Evolutionary conservation across 2,888 invertebrate genomes (phyloP).

Genomic region (Sinohyriopsis cumingii): DNA sequence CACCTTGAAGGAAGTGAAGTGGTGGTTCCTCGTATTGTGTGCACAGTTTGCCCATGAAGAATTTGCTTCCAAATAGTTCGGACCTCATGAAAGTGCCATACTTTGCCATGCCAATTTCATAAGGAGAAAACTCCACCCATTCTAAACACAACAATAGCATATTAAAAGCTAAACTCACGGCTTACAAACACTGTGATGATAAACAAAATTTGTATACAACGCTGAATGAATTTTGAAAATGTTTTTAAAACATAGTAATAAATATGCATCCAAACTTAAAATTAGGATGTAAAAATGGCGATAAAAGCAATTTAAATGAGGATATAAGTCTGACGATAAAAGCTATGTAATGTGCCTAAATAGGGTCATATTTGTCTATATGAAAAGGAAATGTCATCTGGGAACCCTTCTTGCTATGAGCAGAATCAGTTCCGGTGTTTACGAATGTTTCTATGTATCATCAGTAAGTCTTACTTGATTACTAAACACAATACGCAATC

Average conservation of each 20-base stretch:
- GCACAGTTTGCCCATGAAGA: constrained; percentile 70
- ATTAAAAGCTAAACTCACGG: not conserved
- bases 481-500: too few relatives aligned
- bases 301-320: too few relatives aligned
- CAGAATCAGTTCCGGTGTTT: too few relatives aligned
- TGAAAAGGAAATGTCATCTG: too few relatives aligned
- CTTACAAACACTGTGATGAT: not conserved
- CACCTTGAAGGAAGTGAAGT: constrained; percentile 72
- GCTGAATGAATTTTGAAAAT: not conserved
- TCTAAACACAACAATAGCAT: constrained; percentile 57
- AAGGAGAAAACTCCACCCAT: constrained; percentile 74
- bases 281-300: too few relatives aligned
- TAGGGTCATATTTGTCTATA: too few relatives aligned
- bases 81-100: constrained; percentile 73
- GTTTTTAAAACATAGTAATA: not conserved
- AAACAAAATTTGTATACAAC: not conserved
- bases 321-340: too few relatives aligned
- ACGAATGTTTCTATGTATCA: too few relatives aligned
- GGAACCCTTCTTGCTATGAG: too few relatives aligned
- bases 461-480: too few relatives aligned
- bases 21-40: constrained; percentile 71
- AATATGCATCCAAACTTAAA: not conserved
- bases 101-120: constrained; percentile 73
- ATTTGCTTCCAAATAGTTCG: constrained; percentile 71
- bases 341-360: too few relatives aligned